These are phyloP conservation scores for Rhodophaea formosa DNA, from an alignment of 2,888 invertebrate species.

Conservation along the genomic window DNA sequence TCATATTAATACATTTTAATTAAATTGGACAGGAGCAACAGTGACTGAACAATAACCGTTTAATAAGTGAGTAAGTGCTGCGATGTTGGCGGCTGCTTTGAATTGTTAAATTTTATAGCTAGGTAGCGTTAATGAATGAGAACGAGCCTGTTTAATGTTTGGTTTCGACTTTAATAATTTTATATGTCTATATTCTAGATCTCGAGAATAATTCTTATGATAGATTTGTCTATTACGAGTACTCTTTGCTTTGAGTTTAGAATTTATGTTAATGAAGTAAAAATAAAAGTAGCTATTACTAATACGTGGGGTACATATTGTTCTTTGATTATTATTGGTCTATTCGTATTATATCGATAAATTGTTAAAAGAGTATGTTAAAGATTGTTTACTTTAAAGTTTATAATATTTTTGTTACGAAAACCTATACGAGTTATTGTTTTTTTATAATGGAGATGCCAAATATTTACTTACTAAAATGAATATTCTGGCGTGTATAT, in stretches of 20 bases:
- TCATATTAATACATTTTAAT: constrained; percentile 8
- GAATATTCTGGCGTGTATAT: no score
- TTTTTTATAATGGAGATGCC: no score
- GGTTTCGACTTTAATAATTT: constrained; percentile 18
- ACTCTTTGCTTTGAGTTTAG: background rate
- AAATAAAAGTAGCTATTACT: no score
- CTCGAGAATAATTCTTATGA: background rate
- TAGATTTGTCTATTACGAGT: background rate
- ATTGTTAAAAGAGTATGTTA: no score
- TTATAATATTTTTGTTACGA: no score
- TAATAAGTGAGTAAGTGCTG: constrained; percentile 8
- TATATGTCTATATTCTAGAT: constrained; percentile 19
- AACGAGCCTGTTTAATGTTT: constrained; percentile 22
- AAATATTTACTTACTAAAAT: no score
- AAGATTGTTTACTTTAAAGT: no score
- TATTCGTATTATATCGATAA: no score
- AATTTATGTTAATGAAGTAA: background rate
- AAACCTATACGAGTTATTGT: no score
- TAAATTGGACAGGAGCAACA: constrained; percentile 9
- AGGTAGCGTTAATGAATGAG: constrained; percentile 12
- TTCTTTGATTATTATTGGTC: no score
- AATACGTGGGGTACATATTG: no score
- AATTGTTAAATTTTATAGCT: constrained; percentile 18
- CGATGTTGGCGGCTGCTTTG: constrained; percentile 13
- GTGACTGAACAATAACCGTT: constrained; percentile 16